Percentiles rank a stretch among this genome's conserved stretches.
phyloP scores from a whole-genome alignment of 1,140 invertebrate species.

The Caerostris darwini region DNA sequence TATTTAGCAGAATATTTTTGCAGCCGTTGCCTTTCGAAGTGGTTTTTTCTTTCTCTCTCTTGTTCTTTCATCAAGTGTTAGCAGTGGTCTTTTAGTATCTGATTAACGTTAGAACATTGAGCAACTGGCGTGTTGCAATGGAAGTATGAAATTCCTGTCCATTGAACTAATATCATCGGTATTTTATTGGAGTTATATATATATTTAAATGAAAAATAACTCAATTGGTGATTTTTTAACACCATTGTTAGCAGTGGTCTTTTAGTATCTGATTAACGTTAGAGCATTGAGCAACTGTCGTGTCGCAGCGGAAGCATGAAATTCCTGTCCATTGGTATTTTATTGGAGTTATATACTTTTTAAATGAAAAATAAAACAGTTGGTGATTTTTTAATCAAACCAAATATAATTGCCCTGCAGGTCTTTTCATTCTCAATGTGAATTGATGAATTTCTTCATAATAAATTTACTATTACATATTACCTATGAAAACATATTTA shows the following conservation, averaged over 20 bases:
- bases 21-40: background rate
- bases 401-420: too few species aligned
- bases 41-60: background rate
- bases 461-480: too few species aligned
- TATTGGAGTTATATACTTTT: background rate
- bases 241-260: background rate
- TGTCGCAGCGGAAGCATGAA: background rate
- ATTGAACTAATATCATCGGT: background rate
- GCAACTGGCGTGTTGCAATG: background rate
- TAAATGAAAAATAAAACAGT: too few species aligned
- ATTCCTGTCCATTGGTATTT: background rate
- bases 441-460: too few species aligned
- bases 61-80: background rate
- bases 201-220: too few species aligned
- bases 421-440: too few species aligned
- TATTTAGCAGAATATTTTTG: slow-evolving; percentile 44
- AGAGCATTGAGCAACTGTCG: background rate
- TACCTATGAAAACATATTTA: too few species aligned
- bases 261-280: background rate
- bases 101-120: background rate
- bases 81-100: background rate
- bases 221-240: too few species aligned
- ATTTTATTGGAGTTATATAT: background rate
- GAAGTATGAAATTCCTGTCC: background rate
- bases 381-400: too few species aligned